Percentiles rank a stretch among this genome's conserved stretches.
These are phyloP conservation scores for Thysanoteuthis rhombus DNA, from an alignment of 2,888 invertebrate species.

Conservation along the genomic window DNA sequence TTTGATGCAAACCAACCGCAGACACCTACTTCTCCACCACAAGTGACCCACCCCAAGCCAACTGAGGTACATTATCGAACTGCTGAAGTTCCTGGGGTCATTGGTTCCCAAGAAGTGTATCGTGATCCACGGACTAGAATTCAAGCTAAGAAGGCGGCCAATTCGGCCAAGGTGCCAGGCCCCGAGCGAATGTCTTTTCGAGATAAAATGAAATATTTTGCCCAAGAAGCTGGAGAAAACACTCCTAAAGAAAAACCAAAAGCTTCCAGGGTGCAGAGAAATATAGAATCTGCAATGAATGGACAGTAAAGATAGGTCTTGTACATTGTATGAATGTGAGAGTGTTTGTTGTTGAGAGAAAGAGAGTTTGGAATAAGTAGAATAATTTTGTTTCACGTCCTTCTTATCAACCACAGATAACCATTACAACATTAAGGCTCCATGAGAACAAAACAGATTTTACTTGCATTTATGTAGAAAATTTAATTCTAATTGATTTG, in stretches of 20 bases:
- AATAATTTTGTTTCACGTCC: neutral
- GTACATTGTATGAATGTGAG: neutral
- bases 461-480: neutral
- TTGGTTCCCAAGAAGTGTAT: slow-evolving; percentile 98
- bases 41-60: slow-evolving; percentile 36
- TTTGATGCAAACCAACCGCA: neutral
- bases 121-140: slow-evolving; percentile 90
- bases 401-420: neutral
- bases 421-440: neutral
- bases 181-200: slow-evolving; percentile 91
- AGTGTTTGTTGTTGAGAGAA: neutral
- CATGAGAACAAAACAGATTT: neutral
- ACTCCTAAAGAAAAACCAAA: slow-evolving; percentile 95
- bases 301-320: slow-evolving; percentile 47
- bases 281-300: slow-evolving; percentile 62
- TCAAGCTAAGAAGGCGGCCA: slow-evolving; percentile 75
- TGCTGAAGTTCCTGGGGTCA: slow-evolving; percentile 86
- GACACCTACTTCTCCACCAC: slow-evolving; percentile 32
- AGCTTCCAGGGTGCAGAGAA: slow-evolving; percentile 86
- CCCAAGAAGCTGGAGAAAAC: slow-evolving; percentile 92
- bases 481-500: neutral
- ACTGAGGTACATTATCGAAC: slow-evolving; percentile 46
- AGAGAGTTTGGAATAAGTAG: neutral
- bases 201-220: slow-evolving; percentile 99
- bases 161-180: slow-evolving; percentile 39